Conservation (phyloP, 2,888 invertebrate genomes). For the Andrena trimmerana region DNA sequence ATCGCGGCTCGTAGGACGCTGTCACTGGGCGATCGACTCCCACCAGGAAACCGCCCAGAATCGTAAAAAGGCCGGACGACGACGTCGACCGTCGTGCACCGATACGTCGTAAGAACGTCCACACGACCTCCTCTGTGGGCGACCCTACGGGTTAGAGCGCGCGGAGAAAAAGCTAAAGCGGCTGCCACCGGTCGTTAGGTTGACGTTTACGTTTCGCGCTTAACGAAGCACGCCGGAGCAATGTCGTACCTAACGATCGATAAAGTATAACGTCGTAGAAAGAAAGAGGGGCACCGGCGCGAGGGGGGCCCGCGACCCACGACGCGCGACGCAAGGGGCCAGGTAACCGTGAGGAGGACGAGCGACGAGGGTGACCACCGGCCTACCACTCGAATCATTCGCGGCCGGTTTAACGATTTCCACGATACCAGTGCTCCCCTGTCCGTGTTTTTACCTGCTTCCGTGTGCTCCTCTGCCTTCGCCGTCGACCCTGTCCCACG, state of each 20-base stretch:
- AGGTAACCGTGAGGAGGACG: conserved; percentile 17
- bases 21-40: conserved; percentile 33
- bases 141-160: conserved; percentile 42
- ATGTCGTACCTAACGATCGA: conserved; percentile 70
- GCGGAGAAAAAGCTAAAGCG: conserved; percentile 57
- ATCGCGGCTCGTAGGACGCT: background rate
- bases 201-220: conserved; percentile 68
- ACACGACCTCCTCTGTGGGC: conserved; percentile 60
- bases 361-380: conserved; percentile 9
- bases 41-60: conserved; percentile 50
- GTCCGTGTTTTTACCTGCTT: conserved; percentile 31
- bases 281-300: conserved; percentile 31
- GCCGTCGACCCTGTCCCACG: conserved; percentile 3
- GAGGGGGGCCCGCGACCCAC: background rate
- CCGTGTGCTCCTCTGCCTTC: conserved; percentile 3
- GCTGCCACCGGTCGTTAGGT: conserved; percentile 63
- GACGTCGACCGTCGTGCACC: conserved; percentile 38
- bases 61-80: conserved; percentile 46
- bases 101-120: conserved; percentile 56
- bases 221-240: conserved; percentile 65
- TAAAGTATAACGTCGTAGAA: conserved; percentile 66
- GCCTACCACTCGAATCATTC: conserved; percentile 38
- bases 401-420: conserved; percentile 50
- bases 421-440: conserved; percentile 12
- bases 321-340: background rate